A percentile compares a stretch with the other conserved stretches of the same genome.
These are phyloP conservation scores for Synergus laeviventris DNA, from an alignment of 2,888 invertebrate species.

Conservation along the genomic window DNA sequence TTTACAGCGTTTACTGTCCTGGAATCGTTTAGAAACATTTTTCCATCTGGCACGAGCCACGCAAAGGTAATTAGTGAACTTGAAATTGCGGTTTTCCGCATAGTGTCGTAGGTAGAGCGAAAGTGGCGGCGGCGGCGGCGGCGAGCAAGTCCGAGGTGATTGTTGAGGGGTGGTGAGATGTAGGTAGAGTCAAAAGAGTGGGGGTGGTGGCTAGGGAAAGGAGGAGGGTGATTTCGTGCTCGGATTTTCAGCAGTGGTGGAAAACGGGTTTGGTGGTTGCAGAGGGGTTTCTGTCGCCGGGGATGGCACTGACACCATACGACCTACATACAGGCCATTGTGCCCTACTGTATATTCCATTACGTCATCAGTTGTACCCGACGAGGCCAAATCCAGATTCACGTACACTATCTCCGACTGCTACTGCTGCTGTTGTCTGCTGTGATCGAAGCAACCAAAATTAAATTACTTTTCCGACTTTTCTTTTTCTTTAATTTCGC, in stretches of 20 bases:
- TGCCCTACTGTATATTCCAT: slow-evolving; percentile 66
- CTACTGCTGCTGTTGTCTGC: slow-evolving; percentile 18
- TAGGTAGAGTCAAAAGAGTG: not conserved
- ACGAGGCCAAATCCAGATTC: slow-evolving; percentile 53
- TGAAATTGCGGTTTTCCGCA: slow-evolving; percentile 27
- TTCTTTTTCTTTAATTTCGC: not conserved
- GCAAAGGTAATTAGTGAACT: slow-evolving; percentile 31
- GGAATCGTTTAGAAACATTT: slow-evolving; percentile 15
- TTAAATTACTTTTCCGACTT: slow-evolving; percentile 3
- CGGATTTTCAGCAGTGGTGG: slow-evolving; percentile 51
- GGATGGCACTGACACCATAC: slow-evolving; percentile 67
- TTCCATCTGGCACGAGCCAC: slow-evolving; percentile 8
- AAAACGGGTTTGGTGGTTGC: slow-evolving; percentile 58
- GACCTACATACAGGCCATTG: slow-evolving; percentile 73
- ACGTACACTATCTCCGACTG: slow-evolving; percentile 29
- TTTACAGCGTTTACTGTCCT: too few species aligned
- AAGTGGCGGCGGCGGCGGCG: slow-evolving; percentile 19
- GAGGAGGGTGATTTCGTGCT: not conserved
- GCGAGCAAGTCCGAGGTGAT: slow-evolving; percentile 24
- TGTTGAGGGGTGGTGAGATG: slow-evolving; percentile 13
- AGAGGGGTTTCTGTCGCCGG: slow-evolving; percentile 49
- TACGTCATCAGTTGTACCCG: slow-evolving; percentile 66
- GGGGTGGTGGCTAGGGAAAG: not conserved
- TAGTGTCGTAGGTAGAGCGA: not conserved
- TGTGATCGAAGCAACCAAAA: slow-evolving; percentile 6